Evolutionary conservation across 2,888 invertebrate genomes (phyloP), one percentile per base, ranked within the genome.

Genomic region (Notodonta ziczac): DNA sequence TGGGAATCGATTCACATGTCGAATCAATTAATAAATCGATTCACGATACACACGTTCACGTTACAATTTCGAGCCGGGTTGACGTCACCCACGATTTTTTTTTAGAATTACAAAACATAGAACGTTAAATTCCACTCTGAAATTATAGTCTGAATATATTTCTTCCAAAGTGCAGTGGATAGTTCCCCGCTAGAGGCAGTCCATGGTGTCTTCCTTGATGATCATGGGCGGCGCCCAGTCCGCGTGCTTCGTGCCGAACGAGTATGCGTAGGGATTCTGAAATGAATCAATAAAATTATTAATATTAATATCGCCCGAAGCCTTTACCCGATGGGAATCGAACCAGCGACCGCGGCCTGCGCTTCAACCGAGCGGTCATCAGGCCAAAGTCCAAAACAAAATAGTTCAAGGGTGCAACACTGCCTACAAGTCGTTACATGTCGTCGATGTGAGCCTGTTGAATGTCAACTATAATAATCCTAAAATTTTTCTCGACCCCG

Each of bases 191-290:
- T 81, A 91, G 16, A 93, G 76, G 67, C 94, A 93, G 75, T 94
- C 94, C 90, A 94, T 92, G 57, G 94, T 94, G 77, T 96, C 95
- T 62, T 94, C 93, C 35, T 93, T 91, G 57, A 95, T 94, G 71
- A 96, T 92, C 83, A 95, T 94, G 6, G 95, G 94, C 50, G 94
- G 90, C 14, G 91, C 88, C 74, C 91, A 94, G 59, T 88, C 89
- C 12, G 90, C 94, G 81, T 95, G 95, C 64, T 92, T 91, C 16
- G 91, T 89, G 42, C 96, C 96, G 80, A 96, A 96, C 24, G 95
- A 95, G 76, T 94, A 96, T 40, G 93, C 86, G 58, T 93, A 93
- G 10, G 89, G 88, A 61, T 89, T 89, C 85, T 92, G 51, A 6
- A 16, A 16, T 14, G 13, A 35, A 50, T n/a, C 44, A 39, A 10